phyloP scores from a whole-genome alignment of 2,113 vertebrate species.

The Struthidea cinerea region DNA sequence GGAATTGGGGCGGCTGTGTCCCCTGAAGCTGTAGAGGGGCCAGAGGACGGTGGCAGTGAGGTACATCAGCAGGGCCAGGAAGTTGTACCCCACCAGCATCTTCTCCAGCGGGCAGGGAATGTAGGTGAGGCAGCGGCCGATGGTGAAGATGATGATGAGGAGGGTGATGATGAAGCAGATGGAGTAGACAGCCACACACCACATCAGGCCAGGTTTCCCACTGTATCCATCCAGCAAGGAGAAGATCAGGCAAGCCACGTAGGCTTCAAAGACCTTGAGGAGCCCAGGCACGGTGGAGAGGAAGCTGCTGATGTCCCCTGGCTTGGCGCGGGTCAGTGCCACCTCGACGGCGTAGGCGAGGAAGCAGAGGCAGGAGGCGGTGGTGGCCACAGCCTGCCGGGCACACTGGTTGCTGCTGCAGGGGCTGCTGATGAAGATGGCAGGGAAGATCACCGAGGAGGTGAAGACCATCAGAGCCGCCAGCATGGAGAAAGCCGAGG shows the following conservation, averaged over 20 bases:
- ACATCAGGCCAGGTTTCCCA: conserved; percentile 51
- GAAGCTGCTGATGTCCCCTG: conserved; percentile 82
- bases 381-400: conserved; percentile 63
- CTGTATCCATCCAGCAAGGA: background rate
- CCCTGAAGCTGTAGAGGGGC: conserved; percentile 78
- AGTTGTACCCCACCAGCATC: conserved; percentile 73
- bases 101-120: conserved; percentile 73
- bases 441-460: conserved; percentile 79
- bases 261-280: conserved; percentile 86
- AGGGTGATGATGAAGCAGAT: conserved; percentile 83
- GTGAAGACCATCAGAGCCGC: conserved; percentile 80
- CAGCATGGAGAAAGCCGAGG: conserved; percentile 81
- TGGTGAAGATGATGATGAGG: conserved; percentile 79
- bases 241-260: conserved; percentile 86
- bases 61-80: conserved; percentile 81
- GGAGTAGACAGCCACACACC: conserved; percentile 85
- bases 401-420: background rate
- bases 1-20: fast-evolving
- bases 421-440: conserved; percentile 43
- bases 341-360: conserved; percentile 77
- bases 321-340: conserved; percentile 74
- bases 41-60: conserved; percentile 80
- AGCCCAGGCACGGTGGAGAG: conserved; percentile 83
- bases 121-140: conserved; percentile 70
- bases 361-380: conserved; percentile 77